A percentile compares a stretch with the other conserved stretches of the same genome.
Evolutionary conservation across 2,888 invertebrate genomes (phyloP).

Genomic region (Drosophila putrida): DNA sequence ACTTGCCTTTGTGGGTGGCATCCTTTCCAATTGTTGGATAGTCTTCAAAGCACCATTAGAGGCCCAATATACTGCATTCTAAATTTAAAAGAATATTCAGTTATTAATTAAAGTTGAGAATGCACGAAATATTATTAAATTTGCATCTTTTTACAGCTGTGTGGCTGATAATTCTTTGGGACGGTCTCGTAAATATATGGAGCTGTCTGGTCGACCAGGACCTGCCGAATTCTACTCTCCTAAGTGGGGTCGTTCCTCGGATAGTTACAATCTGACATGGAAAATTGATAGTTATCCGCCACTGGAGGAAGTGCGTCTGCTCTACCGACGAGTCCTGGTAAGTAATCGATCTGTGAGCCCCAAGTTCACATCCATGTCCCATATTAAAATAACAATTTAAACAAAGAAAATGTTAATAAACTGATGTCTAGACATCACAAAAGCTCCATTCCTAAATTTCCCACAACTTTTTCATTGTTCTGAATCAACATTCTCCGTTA

Average conservation of each 20-base stretch:
- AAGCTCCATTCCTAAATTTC: background rate
- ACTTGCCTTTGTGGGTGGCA: slow-evolving; percentile 7
- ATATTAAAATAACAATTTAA: background rate
- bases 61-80: slow-evolving; percentile 10
- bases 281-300: slow-evolving; percentile 91
- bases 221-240: slow-evolving; percentile 90
- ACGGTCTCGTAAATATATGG: slow-evolving; percentile 89
- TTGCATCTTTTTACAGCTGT: slow-evolving; percentile 86
- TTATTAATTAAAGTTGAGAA: slow-evolving; percentile 21
- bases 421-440: slow-evolving; percentile 14
- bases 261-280: slow-evolving; percentile 89
- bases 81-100: slow-evolving; percentile 57
- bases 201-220: slow-evolving; percentile 90
- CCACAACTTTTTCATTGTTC: slow-evolving; percentile 1
- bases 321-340: slow-evolving; percentile 90
- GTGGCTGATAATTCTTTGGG: slow-evolving; percentile 90
- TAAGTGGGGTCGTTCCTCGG: slow-evolving; percentile 88
- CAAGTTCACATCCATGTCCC: background rate
- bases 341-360: slow-evolving; percentile 50
- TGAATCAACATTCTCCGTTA: slow-evolving; percentile 1
- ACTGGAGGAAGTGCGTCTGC: slow-evolving; percentile 89
- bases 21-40: background rate
- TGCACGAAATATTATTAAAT: background rate
- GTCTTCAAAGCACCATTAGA: background rate
- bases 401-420: slow-evolving; percentile 7